Evolutionary conservation across 92 coral and sea anemone genomes (phyloP), one percentile per base, ranked within the genome.

Genomic region (Actinostola sp.): DNA sequence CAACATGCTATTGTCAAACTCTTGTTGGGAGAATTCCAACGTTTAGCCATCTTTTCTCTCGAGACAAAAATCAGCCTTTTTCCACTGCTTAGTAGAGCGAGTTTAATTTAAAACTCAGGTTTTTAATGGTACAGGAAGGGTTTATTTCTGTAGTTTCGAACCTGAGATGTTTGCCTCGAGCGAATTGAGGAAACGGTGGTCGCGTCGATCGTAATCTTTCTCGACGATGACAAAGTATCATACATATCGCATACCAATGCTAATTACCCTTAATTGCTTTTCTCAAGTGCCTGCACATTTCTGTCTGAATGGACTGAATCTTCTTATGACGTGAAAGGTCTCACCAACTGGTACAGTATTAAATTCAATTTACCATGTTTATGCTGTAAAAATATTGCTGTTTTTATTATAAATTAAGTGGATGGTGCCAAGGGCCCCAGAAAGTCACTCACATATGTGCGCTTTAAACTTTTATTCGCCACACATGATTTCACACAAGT

Each of bases 181-280:
- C 66, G 54, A 64, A 24, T 64, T 64, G 70, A 30, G 70, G 70
- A 43, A 64, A 31, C 31, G n/a, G 70, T 42, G 70, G 70, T 64
- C 54, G 54, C 54, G 53, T 63, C 50, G 21, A 38, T 8, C 19
- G 43, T 32, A 30, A 63, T 41, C 53, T 46, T 2, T 46, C 52
- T 38, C 30, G 34, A 42, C 23, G 36, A 21, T 61, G 30, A 33
- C 67, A 33, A 38, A 33, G 75, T 59, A 72, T 30, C 30, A 33
- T 59, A 30, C 29, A 25, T 43, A 73, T 59, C 53, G 49, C 80
- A 73, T 73, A 24, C 80, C 80, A 58, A 5, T 38, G 41, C 60
- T 53, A 45, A 73, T 72, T 56, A 29, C 67, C n/a, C 45, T 29
- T 72, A 72, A 72, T 72, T 72, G 78, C 67, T 60, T 35, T 46